phyloP scores from a whole-genome alignment of 1,140 invertebrate species.

The Vanessa atalanta region DNA sequence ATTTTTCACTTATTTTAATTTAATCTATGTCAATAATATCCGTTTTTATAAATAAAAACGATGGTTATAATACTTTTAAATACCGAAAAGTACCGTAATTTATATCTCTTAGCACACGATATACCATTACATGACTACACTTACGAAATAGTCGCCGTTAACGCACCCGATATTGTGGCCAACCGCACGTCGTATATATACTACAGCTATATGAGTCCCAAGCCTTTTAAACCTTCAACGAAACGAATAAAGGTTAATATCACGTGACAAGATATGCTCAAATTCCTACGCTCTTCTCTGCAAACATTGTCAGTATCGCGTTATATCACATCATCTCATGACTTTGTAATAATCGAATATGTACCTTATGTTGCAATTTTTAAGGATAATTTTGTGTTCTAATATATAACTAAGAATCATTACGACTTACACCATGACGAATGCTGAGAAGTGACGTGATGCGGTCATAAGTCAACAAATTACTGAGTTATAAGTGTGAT shows the following conservation, averaged over 20 bases:
- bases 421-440: conserved; percentile 35
- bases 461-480: conserved; percentile 12
- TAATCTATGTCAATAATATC: too few relatives aligned
- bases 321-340: conserved; percentile 15
- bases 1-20: too few relatives aligned
- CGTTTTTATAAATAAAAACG: too few relatives aligned
- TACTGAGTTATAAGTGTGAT: conserved; percentile 3
- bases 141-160: conserved; percentile 36
- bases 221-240: conserved; percentile 18
- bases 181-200: conserved; percentile 24
- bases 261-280: conserved; percentile 27
- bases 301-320: conserved; percentile 38
- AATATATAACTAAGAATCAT: conserved; percentile 1
- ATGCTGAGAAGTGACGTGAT: conserved; percentile 17
- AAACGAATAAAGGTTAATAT: conserved; percentile 34
- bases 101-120: conserved; percentile 15
- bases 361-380: conserved; percentile 28
- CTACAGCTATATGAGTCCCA: background rate
- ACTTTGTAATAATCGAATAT: conserved; percentile 26
- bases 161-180: conserved; percentile 33
- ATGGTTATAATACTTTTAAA: background rate
- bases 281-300: conserved; percentile 37
- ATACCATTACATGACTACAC: conserved; percentile 29
- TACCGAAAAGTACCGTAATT: background rate
- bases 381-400: conserved; percentile 13